A percentile compares a stretch with the other conserved stretches of the same genome.
Evolutionary conservation across 2,888 invertebrate genomes (phyloP).

Genomic region (Tetranychus piercei): DNA sequence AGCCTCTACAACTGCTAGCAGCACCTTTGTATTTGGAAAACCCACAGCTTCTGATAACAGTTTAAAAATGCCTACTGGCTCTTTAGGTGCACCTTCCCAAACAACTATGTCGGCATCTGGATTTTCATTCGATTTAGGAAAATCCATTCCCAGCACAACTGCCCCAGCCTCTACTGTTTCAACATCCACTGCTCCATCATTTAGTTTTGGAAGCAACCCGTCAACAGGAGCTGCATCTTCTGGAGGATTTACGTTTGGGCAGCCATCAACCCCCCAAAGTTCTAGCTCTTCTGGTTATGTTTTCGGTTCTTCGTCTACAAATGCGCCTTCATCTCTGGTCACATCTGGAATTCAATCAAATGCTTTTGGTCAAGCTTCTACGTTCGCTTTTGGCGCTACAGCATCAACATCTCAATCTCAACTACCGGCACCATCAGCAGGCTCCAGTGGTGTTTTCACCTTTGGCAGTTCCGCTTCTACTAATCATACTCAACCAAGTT

Average conservation of each 20-base stretch:
- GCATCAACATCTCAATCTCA: background rate
- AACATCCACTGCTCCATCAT: background rate
- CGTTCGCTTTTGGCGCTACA: background rate
- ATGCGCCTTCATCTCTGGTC: background rate
- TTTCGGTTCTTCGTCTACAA: constrained; percentile 30
- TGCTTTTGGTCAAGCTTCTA: background rate
- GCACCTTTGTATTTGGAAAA: background rate
- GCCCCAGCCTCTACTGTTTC: background rate
- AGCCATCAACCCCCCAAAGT: background rate
- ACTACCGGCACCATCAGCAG: constrained; percentile 30
- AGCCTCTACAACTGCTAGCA: background rate
- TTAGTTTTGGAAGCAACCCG: background rate
- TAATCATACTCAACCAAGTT: constrained; percentile 5
- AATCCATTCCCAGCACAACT: background rate
- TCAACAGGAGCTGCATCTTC: background rate
- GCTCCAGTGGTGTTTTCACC: constrained; percentile 36
- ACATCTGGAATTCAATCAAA: background rate
- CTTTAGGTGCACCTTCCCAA: no score
- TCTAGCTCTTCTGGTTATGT: constrained; percentile 29
- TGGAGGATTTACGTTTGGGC: background rate
- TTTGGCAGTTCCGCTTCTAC: constrained; percentile 36
- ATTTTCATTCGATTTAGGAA: background rate
- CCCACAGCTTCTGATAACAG: no score
- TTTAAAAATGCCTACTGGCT: no score
- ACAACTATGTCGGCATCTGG: background rate